These are phyloP conservation scores for Erebia ligea DNA, from an alignment of 2,888 invertebrate species.

Conservation along the genomic window DNA sequence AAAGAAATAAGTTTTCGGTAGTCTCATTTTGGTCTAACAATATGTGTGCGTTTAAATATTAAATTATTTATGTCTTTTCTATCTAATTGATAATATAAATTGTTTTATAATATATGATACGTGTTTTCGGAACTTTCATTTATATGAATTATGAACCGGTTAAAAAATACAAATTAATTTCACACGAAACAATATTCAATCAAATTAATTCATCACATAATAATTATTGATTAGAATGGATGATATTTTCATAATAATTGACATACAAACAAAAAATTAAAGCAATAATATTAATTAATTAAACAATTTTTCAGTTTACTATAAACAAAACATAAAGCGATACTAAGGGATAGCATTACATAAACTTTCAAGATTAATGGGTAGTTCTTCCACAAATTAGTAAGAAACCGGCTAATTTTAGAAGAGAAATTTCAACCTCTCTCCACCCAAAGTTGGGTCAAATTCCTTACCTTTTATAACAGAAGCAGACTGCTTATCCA, in stretches of 20 bases:
- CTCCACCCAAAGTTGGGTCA: slow-evolving; percentile 61
- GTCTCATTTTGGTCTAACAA: too few relatives aligned
- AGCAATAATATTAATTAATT: background rate
- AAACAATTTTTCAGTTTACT: background rate
- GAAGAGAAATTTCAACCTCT: slow-evolving; percentile 62
- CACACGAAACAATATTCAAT: background rate
- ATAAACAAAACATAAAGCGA: background rate
- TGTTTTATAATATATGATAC: background rate
- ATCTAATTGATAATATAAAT: too few relatives aligned
- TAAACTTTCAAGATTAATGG: background rate
- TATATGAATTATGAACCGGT: background rate
- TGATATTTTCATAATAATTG: background rate
- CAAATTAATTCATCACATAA: background rate
- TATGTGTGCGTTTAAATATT: background rate
- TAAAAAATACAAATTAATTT: too few relatives aligned
- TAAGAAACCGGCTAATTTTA: slow-evolving; percentile 39
- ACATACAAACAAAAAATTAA: background rate
- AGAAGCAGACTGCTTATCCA: slow-evolving; percentile 63
- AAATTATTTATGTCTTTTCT: background rate
- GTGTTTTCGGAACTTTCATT: background rate
- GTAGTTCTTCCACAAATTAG: background rate
- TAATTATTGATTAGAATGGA: background rate
- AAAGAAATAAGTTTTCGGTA: too few relatives aligned
- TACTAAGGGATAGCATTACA: background rate
- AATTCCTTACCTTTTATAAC: slow-evolving; percentile 62